Percentiles rank a stretch among this genome's conserved stretches.
These are phyloP conservation scores for Manduca sexta DNA, from an alignment of 1,140 invertebrate species.

Conservation along the genomic window DNA sequence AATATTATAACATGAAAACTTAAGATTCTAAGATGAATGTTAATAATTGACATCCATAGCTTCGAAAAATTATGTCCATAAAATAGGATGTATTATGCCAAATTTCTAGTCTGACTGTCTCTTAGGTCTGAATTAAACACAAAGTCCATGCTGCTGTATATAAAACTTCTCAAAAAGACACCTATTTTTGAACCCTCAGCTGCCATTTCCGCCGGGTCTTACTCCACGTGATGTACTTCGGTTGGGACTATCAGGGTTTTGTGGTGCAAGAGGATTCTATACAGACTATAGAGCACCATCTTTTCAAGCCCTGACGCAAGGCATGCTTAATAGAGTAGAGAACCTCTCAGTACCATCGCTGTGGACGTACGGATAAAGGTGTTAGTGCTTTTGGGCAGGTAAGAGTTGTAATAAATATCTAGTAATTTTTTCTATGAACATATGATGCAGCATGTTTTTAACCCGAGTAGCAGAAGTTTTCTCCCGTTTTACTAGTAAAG, in stretches of 20 bases:
- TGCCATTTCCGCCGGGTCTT: conserved; percentile 82
- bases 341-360: conserved; percentile 92
- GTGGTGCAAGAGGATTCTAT: conserved; percentile 88
- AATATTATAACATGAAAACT: neutral
- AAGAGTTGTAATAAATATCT: no score
- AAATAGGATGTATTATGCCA: neutral
- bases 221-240: conserved; percentile 92
- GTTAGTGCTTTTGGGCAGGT: conserved; percentile 98
- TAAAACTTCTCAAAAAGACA: no score
- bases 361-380: conserved; percentile 98
- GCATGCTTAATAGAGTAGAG: conserved; percentile 88
- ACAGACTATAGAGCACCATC: conserved; percentile 88
- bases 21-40: neutral
- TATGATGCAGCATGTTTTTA: no score
- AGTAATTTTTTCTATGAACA: no score
- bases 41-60: no score
- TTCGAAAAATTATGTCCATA: no score
- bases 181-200: no score
- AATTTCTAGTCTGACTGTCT: neutral
- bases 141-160: neutral
- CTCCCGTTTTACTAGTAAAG: no score
- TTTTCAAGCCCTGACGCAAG: conserved; percentile 89
- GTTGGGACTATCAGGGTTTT: conserved; percentile 95
- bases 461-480: no score
- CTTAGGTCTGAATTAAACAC: neutral